These are phyloP conservation scores for Myotis pilosus DNA, from an alignment of 2,797 vertebrate species.

Conservation along the genomic window DNA sequence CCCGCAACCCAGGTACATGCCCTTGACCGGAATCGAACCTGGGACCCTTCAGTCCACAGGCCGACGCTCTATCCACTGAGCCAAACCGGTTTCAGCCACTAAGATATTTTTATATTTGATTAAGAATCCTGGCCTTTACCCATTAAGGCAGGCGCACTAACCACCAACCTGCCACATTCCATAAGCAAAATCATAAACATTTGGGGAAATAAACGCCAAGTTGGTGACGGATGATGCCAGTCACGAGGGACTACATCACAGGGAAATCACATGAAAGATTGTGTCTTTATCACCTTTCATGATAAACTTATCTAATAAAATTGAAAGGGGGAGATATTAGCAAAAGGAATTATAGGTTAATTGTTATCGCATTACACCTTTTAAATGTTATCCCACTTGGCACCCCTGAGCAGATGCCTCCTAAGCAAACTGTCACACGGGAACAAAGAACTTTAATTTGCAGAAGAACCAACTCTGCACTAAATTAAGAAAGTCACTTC, in stretches of 20 bases:
- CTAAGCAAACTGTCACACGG: constrained; percentile 76
- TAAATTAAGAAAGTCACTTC: constrained; percentile 81
- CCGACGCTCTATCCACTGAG: too few relatives aligned
- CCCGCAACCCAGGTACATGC: too few relatives aligned
- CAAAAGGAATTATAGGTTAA: constrained; percentile 78
- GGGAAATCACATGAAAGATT: constrained; percentile 52
- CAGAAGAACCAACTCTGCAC: constrained; percentile 69
- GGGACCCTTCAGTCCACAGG: too few relatives aligned
- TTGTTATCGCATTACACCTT: constrained; percentile 80
- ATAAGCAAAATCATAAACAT: constrained; percentile 33
- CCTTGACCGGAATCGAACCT: too few relatives aligned
- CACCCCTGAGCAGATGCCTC: constrained; percentile 74
- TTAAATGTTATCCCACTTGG: constrained; percentile 72
- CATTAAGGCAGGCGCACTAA: neutral
- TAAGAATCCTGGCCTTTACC: neutral
- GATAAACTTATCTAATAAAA: constrained; percentile 76
- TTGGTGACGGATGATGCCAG: constrained; percentile 5
- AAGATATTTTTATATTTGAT: neutral
- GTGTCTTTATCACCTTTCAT: constrained; percentile 65
- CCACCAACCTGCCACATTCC: neutral
- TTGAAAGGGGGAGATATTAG: constrained; percentile 67
- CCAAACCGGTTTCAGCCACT: neutral
- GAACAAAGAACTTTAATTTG: constrained; percentile 84
- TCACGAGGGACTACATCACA: neutral
- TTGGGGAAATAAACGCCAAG: constrained; percentile 29